phyloP scores from a whole-genome alignment of 2,113 vertebrate species.

The Reinhardtius hippoglossoides region DNA sequence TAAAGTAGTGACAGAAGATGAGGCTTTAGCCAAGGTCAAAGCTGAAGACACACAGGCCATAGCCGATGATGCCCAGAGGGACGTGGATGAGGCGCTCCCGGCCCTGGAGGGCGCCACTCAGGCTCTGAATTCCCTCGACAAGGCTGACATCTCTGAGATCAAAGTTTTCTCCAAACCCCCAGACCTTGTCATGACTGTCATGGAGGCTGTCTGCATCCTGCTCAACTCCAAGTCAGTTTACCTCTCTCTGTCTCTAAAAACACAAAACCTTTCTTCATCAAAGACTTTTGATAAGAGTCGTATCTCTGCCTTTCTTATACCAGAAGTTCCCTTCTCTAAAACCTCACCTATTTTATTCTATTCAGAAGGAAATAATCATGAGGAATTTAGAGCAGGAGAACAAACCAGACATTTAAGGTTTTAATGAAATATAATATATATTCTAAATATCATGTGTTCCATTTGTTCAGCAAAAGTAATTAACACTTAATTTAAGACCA shows the following conservation, averaged over 20 bases:
- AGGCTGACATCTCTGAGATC: conserved; percentile 90
- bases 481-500: no score
- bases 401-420: neutral
- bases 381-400: neutral
- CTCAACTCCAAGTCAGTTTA: conserved; percentile 85
- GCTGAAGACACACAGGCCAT: conserved; percentile 88
- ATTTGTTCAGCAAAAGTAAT: no score
- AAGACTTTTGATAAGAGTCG: neutral
- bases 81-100: conserved; percentile 87
- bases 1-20: conserved; percentile 84
- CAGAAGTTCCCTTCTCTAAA: neutral
- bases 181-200: conserved; percentile 88
- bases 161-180: conserved; percentile 89
- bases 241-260: neutral
- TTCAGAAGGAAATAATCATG: neutral
- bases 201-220: conserved; percentile 89
- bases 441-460: no score
- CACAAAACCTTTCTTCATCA: neutral
- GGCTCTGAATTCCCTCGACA: conserved; percentile 88
- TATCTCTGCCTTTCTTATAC: neutral
- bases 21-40: conserved; percentile 86
- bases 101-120: conserved; percentile 85
- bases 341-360: neutral
- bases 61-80: conserved; percentile 86
- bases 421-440: neutral